A percentile compares a stretch with the other conserved stretches of the same genome.
Evolutionary conservation across 2,113 vertebrate genomes (phyloP).

Genomic region (human (Homo sapiens)): DNA sequence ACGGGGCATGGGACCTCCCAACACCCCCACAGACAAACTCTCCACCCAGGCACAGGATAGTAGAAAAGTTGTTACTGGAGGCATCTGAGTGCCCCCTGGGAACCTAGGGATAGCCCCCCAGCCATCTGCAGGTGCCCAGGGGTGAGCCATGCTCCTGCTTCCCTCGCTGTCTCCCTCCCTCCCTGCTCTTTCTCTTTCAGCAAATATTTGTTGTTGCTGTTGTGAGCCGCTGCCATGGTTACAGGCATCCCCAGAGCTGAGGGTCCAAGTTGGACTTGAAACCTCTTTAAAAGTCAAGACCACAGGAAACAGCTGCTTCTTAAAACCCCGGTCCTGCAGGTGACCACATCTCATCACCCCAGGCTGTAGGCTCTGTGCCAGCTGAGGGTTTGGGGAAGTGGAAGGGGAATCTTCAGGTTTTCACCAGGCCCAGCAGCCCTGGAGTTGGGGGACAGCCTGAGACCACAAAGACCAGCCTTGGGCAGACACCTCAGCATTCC

Average conservation of each 20-base stretch:
- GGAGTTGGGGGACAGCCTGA: not conserved
- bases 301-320: conserved; percentile 41
- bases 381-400: rapidly evolving
- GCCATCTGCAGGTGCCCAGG: not conserved
- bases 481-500: too few species aligned
- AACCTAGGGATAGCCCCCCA: not conserved
- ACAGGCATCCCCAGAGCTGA: conserved; percentile 58
- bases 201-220: conserved; percentile 68
- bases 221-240: conserved; percentile 79
- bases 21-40: too few species aligned
- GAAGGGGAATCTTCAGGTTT: too few species aligned
- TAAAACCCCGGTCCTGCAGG: not conserved
- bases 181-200: not conserved
- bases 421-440: not conserved
- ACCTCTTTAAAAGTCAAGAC: conserved; percentile 70
- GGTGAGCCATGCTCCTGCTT: not conserved
- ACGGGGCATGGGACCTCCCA: rapidly evolving
- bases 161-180: not conserved
- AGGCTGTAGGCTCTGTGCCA: rapidly evolving
- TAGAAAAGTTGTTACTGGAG: not conserved
- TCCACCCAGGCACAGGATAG: not conserved
- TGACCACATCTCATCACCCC: not conserved
- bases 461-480: not conserved
- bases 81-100: not conserved
- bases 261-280: conserved; percentile 73